A percentile compares a stretch with the other conserved stretches of the same genome.
phyloP scores from a whole-genome alignment of 2,888 invertebrate genomes.

The Pheosia tremula region DNA sequence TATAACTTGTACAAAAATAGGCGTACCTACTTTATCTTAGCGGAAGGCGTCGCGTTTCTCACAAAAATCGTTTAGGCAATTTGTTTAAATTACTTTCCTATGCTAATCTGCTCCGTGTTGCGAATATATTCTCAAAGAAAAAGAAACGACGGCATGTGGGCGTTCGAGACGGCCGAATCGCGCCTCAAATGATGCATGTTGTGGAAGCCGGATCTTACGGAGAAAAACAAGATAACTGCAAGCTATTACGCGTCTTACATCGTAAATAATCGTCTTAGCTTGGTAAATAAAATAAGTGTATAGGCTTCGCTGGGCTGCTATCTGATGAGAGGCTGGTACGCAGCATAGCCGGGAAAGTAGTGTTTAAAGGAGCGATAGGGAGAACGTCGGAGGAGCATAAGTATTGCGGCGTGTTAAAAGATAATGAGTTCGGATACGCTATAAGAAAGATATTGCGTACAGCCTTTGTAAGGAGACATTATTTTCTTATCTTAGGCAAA shows the following conservation, averaged over 20 bases:
- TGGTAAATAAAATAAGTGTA: slow-evolving; percentile 80
- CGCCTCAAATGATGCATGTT: slow-evolving; percentile 71
- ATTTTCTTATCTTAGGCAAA: slow-evolving; percentile 67
- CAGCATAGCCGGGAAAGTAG: slow-evolving; percentile 70
- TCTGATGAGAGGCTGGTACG: slow-evolving; percentile 74
- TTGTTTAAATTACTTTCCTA: slow-evolving; percentile 80
- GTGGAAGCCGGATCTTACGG: slow-evolving; percentile 58
- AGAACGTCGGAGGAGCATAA: slow-evolving; percentile 71
- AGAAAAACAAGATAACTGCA: slow-evolving; percentile 72
- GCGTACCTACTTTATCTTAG: slow-evolving; percentile 59
- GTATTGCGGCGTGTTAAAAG: slow-evolving; percentile 76
- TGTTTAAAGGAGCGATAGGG: slow-evolving; percentile 76
- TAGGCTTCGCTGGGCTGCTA: slow-evolving; percentile 68
- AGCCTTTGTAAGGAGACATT: slow-evolving; percentile 66
- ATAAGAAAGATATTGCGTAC: slow-evolving; percentile 73
- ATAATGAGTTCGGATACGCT: slow-evolving; percentile 75
- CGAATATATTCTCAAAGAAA: slow-evolving; percentile 67
- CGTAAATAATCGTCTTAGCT: slow-evolving; percentile 80
- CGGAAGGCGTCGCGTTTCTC: slow-evolving; percentile 64
- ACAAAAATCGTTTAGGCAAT: slow-evolving; percentile 78
- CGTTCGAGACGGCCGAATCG: slow-evolving; percentile 61
- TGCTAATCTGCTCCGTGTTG: slow-evolving; percentile 73
- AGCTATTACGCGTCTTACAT: slow-evolving; percentile 75
- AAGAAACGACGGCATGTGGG: slow-evolving; percentile 54
- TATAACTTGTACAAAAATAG: slow-evolving; percentile 49